phyloP scores from a whole-genome alignment of 2,797 vertebrate species.

The Diplodus puntazzo region DNA sequence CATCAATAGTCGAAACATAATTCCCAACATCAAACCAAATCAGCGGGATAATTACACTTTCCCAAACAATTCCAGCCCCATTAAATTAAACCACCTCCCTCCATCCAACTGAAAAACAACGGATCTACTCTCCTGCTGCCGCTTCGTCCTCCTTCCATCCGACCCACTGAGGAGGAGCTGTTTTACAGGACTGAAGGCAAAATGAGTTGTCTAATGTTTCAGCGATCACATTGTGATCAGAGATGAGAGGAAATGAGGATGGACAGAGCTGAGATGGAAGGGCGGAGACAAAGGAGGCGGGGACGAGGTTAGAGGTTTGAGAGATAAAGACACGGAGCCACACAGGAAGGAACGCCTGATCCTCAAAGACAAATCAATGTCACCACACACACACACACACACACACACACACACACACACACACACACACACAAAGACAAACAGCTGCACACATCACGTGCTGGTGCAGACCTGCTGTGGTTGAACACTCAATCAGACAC shows the following conservation, averaged over 20 bases:
- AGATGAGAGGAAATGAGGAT: not conserved
- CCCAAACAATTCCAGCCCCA: not conserved
- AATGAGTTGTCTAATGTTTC: not conserved
- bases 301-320: not conserved
- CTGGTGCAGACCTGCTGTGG: slow-evolving; percentile 15
- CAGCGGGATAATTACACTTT: slow-evolving; percentile 7
- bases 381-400: slow-evolving; percentile 45
- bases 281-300: not conserved
- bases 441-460: slow-evolving; percentile 47
- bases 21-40: slow-evolving; percentile 22
- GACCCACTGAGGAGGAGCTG: not conserved
- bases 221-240: not conserved
- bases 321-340: slow-evolving; percentile 8
- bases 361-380: slow-evolving; percentile 67
- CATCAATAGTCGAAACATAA: not conserved
- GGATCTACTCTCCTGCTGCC: slow-evolving; percentile 9
- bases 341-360: not conserved
- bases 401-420: slow-evolving; percentile 23
- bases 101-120: not conserved
- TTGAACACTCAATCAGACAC: not conserved
- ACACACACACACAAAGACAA: slow-evolving; percentile 22
- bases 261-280: not conserved
- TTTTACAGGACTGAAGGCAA: slow-evolving; percentile 1
- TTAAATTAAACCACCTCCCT: not conserved
- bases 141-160: slow-evolving; percentile 1